Evolutionary conservation across 2,797 vertebrate species (phyloP), one percentile per base, ranked within the genome.

Genomic region (Cottoperca gobio): DNA sequence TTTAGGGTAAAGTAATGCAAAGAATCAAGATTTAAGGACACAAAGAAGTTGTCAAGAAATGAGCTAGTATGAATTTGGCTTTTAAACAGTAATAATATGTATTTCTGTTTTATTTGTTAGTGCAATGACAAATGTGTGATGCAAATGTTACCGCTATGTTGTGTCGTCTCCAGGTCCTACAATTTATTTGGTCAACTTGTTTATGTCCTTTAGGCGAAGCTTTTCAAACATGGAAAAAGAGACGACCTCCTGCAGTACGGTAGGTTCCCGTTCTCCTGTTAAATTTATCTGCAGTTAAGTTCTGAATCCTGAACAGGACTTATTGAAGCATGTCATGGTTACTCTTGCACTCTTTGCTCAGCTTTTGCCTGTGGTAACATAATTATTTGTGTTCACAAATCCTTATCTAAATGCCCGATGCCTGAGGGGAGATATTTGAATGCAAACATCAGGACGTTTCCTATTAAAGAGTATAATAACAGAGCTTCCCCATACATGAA

Each of bases 161-260:
- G 2, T 63, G 5, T 66, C 11, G 9, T 73, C 40, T 60, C 28
- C 11, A 52, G 2, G 52, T 35, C 59, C 11, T 53, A 16, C 7
- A 0, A 31, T 59, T 48, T 12, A 80, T 50, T 53, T 70, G 16
- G 23, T 71, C 5, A 17, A 63, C 43, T 63, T 55, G 62, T 76
- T 57, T 77, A 23, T 93, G 0, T 85, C 85, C 84, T 72, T 16
- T 46, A 99, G 98, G 97, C 97, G 11, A 97, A 97, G 73, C 94
- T 99, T 86, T 99, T 99, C 87, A 99, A 99, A 83, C 98, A 99
- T 76, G 98, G 97, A 58, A 99, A 98, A 86, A 94, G 98, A 70
- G 97, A 99, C 68, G 97, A 99, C 78, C 95, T 98, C 77, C 94
- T 99, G 28, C 97, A 96, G 0, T 97, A 97, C 6, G 97, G 98